Evolutionary conservation across 2,113 vertebrate genomes (phyloP).

Genomic region (Osmerus mordax): DNA sequence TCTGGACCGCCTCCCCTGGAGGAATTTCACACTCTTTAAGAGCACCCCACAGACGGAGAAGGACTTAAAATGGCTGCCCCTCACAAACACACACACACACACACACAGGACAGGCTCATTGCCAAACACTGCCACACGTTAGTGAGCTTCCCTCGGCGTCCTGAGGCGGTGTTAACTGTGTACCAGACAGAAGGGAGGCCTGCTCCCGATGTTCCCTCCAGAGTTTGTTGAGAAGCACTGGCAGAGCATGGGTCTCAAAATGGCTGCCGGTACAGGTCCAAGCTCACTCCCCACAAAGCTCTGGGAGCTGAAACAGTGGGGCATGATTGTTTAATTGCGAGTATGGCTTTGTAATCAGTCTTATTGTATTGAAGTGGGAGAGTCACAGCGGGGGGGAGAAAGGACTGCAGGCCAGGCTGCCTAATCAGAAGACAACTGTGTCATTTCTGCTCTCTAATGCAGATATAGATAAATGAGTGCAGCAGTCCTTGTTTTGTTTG

Average conservation of each 20-base stretch:
- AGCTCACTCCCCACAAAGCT: constrained; percentile 41
- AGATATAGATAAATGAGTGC: constrained; percentile 5
- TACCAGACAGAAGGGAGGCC: constrained; percentile 28
- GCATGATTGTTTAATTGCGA: constrained; percentile 61
- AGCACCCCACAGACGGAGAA: constrained; percentile 55
- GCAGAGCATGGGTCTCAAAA: constrained; percentile 61
- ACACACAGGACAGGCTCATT: neutral
- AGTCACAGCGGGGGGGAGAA: constrained; percentile 50
- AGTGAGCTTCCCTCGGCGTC: constrained; percentile 40
- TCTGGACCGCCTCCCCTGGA: constrained; percentile 59
- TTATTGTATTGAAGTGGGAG: constrained; percentile 59
- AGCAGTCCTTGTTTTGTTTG: constrained; percentile 30
- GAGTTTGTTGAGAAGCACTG: constrained; percentile 50
- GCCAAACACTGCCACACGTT: constrained; percentile 16
- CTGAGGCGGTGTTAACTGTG: constrained; percentile 44
- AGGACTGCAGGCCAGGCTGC: constrained; percentile 50
- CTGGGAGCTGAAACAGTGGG: constrained; percentile 38
- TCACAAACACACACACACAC: neutral
- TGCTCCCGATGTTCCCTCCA: constrained; percentile 45
- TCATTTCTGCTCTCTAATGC: neutral
- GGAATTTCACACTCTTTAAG: constrained; percentile 63
- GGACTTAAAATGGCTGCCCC: constrained; percentile 64
- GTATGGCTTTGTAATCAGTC: constrained; percentile 65
- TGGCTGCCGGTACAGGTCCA: constrained; percentile 57
- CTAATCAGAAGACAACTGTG: constrained; percentile 35